Base-by-base conservation (phyloP, 2,113 vertebrate species). In the Synodontis membranacea region DNA sequence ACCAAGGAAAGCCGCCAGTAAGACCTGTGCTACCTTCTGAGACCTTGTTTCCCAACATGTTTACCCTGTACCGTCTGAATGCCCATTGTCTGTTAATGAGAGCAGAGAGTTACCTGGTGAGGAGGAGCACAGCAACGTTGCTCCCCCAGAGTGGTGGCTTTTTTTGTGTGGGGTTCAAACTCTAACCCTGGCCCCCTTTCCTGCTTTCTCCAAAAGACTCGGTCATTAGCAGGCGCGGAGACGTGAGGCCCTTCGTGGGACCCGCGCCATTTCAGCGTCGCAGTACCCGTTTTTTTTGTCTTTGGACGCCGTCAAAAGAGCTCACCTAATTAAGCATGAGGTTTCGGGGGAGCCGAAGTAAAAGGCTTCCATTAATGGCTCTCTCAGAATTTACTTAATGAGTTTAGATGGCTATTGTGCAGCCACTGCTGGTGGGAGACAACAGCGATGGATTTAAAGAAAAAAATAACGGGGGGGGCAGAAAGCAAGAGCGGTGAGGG, bases 311-410 rank as follows among this genome's bases (percentile, higher is more conserved):
- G 95, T 97, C 97, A 97, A 96, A 96, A 97, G 96, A 81, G 91
- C 94, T 97, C 96, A 96, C 95, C 97, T 98, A 99, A 99, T 99
- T 98, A 98, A 97, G 97, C 94, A 95, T 96, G 96, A 97, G 97
- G 96, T 96, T 96, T 97, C 95, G 92, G 95, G 85, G 50, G 66
- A 80, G 95, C 96, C 93, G 92, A 94, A 96, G 96, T 94, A 96
- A 96, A 97, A 95, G 58, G 52, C 92, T 94, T 96, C 96, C 95
- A 94, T 96, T 96, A 97, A 96, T 96, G 96, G 94, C 96, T 96
- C 95, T 97, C 96, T 96, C 93, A 93, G 96, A 97, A 96, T 98
- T 96, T 96, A 95, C 96, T 97, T 98, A 98, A 99, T 98, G 97
- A 98, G 96, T 98, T 97, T 96, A 93, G 92, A 96, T 96, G 95